Base-by-base conservation (phyloP, 2,888 invertebrate genomes). In the Ochlodes sylvanus region DNA sequence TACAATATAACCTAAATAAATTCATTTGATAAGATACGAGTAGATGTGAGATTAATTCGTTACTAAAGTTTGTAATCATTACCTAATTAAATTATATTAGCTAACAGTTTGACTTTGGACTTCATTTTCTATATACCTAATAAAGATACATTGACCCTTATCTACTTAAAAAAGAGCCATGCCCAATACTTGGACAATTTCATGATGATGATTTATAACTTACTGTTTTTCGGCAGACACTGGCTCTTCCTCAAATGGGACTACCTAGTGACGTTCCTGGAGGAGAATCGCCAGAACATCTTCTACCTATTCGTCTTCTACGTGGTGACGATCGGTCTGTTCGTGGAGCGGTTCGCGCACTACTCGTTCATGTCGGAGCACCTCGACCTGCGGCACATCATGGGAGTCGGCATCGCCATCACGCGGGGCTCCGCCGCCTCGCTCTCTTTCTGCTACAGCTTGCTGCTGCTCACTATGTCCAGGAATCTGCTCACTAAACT, bases 351-450 rank as follows among this genome's bases (percentile, higher is more conserved):
- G 82, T 99, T 99, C 82, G 98, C 98, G 67, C 98, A 98, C 92
- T 99, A 99, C 84, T 98, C 98, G 0, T 98, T 98, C 86, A 98
- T 99, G 97, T 96, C 98, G 0, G 99, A 99, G 82, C 98, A 99
- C 87, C 96, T 98, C 27, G 99, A 99, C 87, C 89, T 99, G 75
- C 94, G 99, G 0, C 98, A 99, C 81, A 98, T 99, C 54, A 99
- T 99, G 99, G 99, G 99, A 1, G 98, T 98, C 1, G 98, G 99
- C 0, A 99, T 99, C 61, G 98, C 98, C 7, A 97, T 98, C 75
- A 98, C 98, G 0, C 94, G 98, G 84, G 98, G 98, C 17, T 98
- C 98, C 0, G 99, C 99, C 0, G 98, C 98, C 0, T 97, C 98
- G 0, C 86, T 99, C 7, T 98, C 98, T 0, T 99, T 99, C 88